Evolutionary conservation across 2,888 invertebrate species (phyloP).

Genomic region (Serripes groenlandicus): DNA sequence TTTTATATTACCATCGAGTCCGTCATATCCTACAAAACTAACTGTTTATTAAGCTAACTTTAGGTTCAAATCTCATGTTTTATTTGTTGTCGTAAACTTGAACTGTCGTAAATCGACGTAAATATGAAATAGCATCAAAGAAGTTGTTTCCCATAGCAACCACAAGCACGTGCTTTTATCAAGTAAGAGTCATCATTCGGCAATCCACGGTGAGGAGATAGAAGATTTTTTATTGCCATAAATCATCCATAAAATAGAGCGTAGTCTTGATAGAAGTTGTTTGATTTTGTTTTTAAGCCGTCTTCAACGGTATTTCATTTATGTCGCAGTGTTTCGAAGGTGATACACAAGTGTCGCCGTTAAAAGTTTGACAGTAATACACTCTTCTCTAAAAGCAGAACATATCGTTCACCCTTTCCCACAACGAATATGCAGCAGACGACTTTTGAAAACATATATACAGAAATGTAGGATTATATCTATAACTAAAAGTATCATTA

Average conservation of each 20-base stretch:
- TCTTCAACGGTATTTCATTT: too few species aligned
- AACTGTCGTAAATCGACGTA: conserved; percentile 12
- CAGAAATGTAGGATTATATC: not conserved
- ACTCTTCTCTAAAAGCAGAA: too few species aligned
- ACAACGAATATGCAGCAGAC: not conserved
- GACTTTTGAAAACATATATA: not conserved
- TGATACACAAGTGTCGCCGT: too few species aligned
- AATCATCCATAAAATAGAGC: not conserved
- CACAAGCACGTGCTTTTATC: conserved; percentile 22
- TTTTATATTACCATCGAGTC: too few species aligned
- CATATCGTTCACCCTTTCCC: not conserved
- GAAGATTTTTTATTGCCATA: conserved; percentile 3
- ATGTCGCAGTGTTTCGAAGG: too few species aligned
- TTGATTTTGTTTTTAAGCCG: too few species aligned
- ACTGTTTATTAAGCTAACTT: conserved; percentile 24
- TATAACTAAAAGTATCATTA: not conserved
- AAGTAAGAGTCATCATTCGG: conserved; percentile 13
- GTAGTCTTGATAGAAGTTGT: too few species aligned
- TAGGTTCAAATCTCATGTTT: conserved; percentile 13
- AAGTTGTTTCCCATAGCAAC: conserved; percentile 17
- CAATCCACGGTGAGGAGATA: not conserved
- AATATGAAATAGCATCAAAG: conserved; percentile 20
- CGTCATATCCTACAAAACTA: not conserved
- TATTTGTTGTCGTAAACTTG: conserved; percentile 21
- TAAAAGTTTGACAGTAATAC: too few species aligned